Evolutionary conservation across 2,888 invertebrate species (phyloP).

Genomic region (Globia sparganii): DNA sequence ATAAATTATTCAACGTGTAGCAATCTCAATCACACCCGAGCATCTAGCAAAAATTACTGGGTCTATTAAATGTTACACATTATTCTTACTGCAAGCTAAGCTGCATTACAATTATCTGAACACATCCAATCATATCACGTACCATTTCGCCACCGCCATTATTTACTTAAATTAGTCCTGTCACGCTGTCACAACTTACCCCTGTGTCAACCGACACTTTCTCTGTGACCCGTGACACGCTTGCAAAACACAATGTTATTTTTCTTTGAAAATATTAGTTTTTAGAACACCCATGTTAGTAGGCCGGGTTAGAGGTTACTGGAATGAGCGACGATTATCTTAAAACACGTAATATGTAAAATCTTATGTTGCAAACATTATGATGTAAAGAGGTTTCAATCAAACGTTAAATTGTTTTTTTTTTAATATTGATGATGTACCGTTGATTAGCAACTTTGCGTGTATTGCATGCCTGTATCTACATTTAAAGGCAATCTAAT

Average conservation of each 20-base stretch:
- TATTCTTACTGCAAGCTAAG: too few relatives aligned
- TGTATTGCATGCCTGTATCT: constrained; percentile 28
- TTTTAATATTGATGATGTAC: constrained; percentile 32
- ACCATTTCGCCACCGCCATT: constrained; percentile 57
- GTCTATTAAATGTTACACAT: constrained; percentile 1
- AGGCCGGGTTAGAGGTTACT: constrained; percentile 78
- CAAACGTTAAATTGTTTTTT: constrained; percentile 31
- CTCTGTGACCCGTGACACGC: constrained; percentile 87
- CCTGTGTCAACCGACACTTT: constrained; percentile 71
- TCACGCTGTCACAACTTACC: constrained; percentile 43
- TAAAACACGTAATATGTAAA: constrained; percentile 65
- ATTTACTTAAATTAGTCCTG: constrained; percentile 55
- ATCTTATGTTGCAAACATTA: constrained; percentile 59
- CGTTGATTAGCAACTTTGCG: constrained; percentile 33
- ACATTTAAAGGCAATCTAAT: constrained; percentile 23
- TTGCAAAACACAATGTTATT: constrained; percentile 79
- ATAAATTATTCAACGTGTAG: too few relatives aligned
- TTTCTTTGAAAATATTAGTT: constrained; percentile 81
- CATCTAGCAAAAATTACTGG: neutral
- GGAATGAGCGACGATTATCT: constrained; percentile 56
- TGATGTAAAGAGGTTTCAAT: constrained; percentile 61
- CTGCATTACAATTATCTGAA: constrained; percentile 16
- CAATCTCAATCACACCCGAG: neutral
- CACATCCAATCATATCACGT: constrained; percentile 47
- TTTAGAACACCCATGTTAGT: constrained; percentile 73